Percentiles rank a stretch among this genome's conserved stretches.
Evolutionary conservation across 2,797 vertebrate genomes (phyloP).

Genomic region (Propithecus deckenii): DNA sequence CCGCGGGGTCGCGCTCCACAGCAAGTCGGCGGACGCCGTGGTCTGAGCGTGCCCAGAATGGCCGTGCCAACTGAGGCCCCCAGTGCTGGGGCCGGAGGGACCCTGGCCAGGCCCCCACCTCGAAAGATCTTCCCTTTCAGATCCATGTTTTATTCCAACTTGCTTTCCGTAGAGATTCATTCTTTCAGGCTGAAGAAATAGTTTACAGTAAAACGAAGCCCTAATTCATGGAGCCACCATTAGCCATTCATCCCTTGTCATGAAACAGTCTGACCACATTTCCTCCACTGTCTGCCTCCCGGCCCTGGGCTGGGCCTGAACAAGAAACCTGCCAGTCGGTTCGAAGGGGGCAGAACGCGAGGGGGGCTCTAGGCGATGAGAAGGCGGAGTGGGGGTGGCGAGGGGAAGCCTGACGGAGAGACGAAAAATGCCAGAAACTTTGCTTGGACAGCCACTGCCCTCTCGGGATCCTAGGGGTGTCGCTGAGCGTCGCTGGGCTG

Average conservation of each 20-base stretch:
- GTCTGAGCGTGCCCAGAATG: neutral
- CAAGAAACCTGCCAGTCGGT: accelerated
- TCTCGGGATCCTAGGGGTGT: too few relatives aligned
- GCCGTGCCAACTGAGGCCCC: neutral
- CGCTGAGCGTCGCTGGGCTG: accelerated
- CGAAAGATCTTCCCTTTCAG: neutral
- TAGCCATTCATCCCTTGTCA: neutral
- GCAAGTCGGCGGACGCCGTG: neutral
- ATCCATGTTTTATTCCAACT: neutral
- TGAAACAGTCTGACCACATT: neutral
- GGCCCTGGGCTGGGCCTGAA: neutral
- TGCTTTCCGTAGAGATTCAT: neutral
- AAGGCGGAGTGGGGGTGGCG: neutral
- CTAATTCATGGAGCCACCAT: neutral
- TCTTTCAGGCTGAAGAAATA: neutral
- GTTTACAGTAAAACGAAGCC: neutral
- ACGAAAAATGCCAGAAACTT: neutral
- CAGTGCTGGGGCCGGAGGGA: neutral
- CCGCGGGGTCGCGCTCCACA: neutral
- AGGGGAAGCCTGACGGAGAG: neutral
- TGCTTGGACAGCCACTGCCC: neutral
- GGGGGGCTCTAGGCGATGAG: neutral
- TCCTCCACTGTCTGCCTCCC: neutral
- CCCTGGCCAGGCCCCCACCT: neutral
- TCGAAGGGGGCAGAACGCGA: neutral